Percentiles rank a stretch among this genome's conserved stretches.
Conservation (phyloP, 2,113 vertebrate genomes). For the Brachypodius melanocephalos region DNA sequence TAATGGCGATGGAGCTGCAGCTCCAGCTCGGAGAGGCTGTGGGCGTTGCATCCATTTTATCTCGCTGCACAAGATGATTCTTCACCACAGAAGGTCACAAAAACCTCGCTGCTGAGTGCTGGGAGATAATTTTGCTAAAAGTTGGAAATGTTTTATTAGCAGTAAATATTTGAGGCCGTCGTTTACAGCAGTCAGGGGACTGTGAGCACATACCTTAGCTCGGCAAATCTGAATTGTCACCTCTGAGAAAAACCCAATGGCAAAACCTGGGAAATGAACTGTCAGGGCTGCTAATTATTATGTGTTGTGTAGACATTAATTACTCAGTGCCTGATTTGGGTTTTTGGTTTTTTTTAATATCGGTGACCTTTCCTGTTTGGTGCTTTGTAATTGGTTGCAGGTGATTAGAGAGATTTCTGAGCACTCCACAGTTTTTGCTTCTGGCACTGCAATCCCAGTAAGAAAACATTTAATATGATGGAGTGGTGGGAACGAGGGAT, state of each 20-base stretch:
- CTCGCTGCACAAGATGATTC: constrained; percentile 25
- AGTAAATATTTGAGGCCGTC: constrained; percentile 39
- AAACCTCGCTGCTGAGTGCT: background rate
- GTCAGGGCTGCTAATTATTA: background rate
- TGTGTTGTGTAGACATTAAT: background rate
- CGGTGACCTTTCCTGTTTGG: background rate
- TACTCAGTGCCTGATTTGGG: background rate
- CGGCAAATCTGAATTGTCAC: background rate
- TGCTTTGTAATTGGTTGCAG: background rate
- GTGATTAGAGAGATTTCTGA: background rate
- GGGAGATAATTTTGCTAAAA: constrained; percentile 23
- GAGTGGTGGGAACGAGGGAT: background rate
- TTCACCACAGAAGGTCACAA: background rate
- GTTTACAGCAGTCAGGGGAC: constrained; percentile 4
- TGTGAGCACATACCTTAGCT: background rate
- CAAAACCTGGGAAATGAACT: background rate
- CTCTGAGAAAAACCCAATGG: background rate
- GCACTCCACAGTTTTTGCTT: background rate
- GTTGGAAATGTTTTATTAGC: constrained; percentile 47
- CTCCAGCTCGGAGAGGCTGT: constrained; percentile 13
- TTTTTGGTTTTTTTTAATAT: background rate
- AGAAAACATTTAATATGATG: background rate
- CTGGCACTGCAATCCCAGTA: background rate
- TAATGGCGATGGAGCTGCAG: constrained; percentile 32
- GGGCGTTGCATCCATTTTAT: constrained; percentile 30